phyloP scores from a whole-genome alignment of 2,888 invertebrate genomes.

The Drosophila flavopinicola region DNA sequence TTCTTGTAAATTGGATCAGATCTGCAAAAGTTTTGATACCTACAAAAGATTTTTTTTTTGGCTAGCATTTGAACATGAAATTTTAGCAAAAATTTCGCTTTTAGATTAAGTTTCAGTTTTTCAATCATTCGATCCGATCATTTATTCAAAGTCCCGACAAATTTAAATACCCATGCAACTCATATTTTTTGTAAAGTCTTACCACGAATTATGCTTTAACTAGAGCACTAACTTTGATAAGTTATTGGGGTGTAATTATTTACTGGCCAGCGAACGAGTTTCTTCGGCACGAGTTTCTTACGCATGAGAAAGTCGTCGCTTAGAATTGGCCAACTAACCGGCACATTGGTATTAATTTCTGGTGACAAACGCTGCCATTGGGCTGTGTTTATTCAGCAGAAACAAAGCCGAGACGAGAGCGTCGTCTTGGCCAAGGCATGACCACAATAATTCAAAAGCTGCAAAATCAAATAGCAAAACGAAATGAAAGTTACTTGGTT shows the following conservation, averaged over 20 bases:
- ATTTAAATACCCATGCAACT: too few species aligned
- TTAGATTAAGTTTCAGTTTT: too few species aligned
- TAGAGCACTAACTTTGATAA: slow-evolving; percentile 18
- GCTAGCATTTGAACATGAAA: too few species aligned
- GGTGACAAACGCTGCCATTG: slow-evolving; percentile 74
- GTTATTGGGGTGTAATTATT: slow-evolving; percentile 24
- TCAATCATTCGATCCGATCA: too few species aligned
- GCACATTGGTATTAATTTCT: slow-evolving; percentile 75
- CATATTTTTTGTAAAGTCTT: neutral
- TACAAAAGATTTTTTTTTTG: too few species aligned
- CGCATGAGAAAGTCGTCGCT: slow-evolving; percentile 65
- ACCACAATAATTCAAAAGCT: slow-evolving; percentile 50
- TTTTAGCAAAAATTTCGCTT: too few species aligned
- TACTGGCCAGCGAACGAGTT: slow-evolving; percentile 51
- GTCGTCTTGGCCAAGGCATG: slow-evolving; percentile 28
- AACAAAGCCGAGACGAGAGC: slow-evolving; percentile 38
- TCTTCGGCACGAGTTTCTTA: slow-evolving; percentile 60
- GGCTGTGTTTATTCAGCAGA: slow-evolving; percentile 65
- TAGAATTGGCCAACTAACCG: slow-evolving; percentile 75
- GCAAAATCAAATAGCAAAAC: slow-evolving; percentile 60
- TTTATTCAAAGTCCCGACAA: too few species aligned
- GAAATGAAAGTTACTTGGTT: slow-evolving; percentile 68
- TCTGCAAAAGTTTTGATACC: too few species aligned
- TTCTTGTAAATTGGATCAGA: too few species aligned
- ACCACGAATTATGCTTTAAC: slow-evolving; percentile 8